phyloP scores from a whole-genome alignment of 2,888 invertebrate species.

The Phyllotreta cruciferae region DNA sequence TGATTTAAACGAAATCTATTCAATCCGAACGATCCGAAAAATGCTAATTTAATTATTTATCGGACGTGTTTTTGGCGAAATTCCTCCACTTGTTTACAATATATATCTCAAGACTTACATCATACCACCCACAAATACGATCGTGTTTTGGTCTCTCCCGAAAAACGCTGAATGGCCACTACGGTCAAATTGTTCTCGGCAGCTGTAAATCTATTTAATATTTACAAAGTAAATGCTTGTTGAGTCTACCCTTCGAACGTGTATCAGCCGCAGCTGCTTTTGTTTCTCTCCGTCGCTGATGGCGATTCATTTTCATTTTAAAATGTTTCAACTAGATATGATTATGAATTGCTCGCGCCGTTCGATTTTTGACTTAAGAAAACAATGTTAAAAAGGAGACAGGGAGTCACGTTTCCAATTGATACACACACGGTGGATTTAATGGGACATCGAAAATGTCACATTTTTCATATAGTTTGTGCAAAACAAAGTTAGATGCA shows the following conservation, averaged over 20 bases:
- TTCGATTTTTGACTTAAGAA: conserved; percentile 2
- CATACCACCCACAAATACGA: conserved; percentile 22
- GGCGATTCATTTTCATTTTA: conserved; percentile 17
- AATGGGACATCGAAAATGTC: no score
- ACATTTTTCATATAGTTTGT: no score
- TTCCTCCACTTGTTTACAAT: conserved; percentile 13
- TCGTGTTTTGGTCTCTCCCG: conserved; percentile 14
- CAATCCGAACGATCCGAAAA: no score
- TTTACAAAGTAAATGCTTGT: conserved; percentile 27
- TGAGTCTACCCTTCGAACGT: conserved; percentile 23
- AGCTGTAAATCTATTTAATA: conserved; percentile 25
- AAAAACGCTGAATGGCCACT: conserved; percentile 25
- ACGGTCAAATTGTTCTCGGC: conserved; percentile 22
- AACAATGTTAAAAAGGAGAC: conserved; percentile 7
- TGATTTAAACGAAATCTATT: no score
- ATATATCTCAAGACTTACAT: conserved; percentile 23
- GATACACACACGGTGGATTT: background rate
- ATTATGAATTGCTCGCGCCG: conserved; percentile 14
- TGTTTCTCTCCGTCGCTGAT: conserved; percentile 12
- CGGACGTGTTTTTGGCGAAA: conserved; percentile 21
- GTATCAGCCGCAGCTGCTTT: conserved; percentile 21
- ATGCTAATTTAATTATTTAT: no score
- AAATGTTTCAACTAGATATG: conserved; percentile 15
- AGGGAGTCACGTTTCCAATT: conserved; percentile 3
- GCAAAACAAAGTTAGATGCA: no score